Evolutionary conservation across 2,797 vertebrate genomes (phyloP).

Genomic region (Enteromius afrohamiltoni): DNA sequence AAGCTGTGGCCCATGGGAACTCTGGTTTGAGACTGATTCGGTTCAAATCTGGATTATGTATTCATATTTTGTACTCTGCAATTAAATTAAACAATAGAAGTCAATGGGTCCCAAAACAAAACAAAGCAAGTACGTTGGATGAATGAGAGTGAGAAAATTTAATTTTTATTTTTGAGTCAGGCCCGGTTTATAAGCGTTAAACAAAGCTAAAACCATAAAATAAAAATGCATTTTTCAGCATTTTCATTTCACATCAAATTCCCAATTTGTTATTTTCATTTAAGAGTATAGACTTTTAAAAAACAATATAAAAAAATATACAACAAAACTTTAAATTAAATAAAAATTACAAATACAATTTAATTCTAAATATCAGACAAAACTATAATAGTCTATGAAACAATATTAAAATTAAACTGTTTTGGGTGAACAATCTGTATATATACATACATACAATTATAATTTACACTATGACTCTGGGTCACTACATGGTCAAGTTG

Average conservation of each 20-base stretch:
- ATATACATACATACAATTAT: background rate
- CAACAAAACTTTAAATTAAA: background rate
- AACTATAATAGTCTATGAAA: background rate
- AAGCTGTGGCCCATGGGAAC: background rate
- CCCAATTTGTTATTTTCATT: background rate
- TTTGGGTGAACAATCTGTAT: background rate
- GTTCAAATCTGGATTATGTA: background rate
- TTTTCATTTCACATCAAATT: background rate
- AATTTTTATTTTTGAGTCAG: background rate
- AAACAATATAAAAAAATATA: background rate
- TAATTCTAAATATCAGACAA: background rate
- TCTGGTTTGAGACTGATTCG: background rate
- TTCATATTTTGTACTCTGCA: background rate
- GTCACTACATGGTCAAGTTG: background rate
- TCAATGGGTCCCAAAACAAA: background rate
- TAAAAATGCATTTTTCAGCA: background rate
- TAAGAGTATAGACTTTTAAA: background rate
- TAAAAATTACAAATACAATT: background rate
- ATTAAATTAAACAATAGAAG: background rate
- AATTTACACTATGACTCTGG: background rate
- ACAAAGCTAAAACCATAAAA: background rate
- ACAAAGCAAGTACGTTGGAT: background rate
- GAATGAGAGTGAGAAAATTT: background rate
- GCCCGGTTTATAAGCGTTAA: background rate
- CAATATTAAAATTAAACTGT: background rate